Conservation (phyloP, 2,797 vertebrate genomes). For the Enteromius trimaculatus region DNA sequence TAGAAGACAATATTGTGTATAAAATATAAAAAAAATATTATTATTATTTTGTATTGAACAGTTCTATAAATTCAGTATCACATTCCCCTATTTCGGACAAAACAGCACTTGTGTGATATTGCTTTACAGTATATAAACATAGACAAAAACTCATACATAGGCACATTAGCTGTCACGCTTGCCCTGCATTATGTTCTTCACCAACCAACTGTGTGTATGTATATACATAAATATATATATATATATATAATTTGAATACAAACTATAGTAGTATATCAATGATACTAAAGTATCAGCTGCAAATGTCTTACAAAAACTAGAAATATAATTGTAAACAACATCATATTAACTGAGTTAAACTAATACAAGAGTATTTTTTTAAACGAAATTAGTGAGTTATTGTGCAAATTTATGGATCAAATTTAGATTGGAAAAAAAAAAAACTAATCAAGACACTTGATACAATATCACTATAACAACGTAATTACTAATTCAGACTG, state of each 20-base stretch:
- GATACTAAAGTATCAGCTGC: background rate
- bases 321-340: background rate
- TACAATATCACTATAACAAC: background rate
- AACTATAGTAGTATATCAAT: background rate
- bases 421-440: background rate
- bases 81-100: background rate
- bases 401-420: background rate
- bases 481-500: background rate
- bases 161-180: background rate
- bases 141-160: too few species aligned
- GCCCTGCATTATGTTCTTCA: background rate
- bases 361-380: too few species aligned
- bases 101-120: background rate
- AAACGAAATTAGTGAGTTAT: background rate
- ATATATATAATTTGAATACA: background rate
- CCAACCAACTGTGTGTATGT: too few species aligned
- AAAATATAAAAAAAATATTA: background rate
- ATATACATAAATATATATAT: background rate
- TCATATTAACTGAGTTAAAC: background rate
- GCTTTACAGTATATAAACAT: background rate
- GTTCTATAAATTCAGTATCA: background rate
- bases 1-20: background rate
- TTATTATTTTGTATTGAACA: background rate
- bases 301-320: background rate
- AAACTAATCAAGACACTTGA: background rate